Evolutionary conservation across 2,797 vertebrate genomes (phyloP).

Genomic region (Gouania willdenowi): DNA sequence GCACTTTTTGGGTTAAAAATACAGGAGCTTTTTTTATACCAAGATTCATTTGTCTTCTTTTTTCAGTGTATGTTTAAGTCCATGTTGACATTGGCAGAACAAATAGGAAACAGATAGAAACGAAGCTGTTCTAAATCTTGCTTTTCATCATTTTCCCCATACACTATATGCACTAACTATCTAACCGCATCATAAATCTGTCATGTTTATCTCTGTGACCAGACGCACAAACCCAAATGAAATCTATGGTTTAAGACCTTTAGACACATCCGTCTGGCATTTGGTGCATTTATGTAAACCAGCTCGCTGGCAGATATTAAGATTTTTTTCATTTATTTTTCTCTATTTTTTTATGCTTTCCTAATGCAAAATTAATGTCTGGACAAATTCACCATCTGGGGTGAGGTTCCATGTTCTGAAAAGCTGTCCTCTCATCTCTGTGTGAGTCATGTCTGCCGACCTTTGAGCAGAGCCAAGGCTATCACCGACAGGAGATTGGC

Average conservation of each 20-base stretch:
- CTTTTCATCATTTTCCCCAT: background rate
- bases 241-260: background rate
- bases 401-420: constrained; percentile 12
- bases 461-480: constrained; percentile 42
- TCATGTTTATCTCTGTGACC: constrained; percentile 10
- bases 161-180: constrained; percentile 6
- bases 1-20: constrained; percentile 32
- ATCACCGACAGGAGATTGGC: constrained; percentile 42
- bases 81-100: constrained; percentile 14
- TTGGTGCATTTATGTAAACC: background rate
- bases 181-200: constrained; percentile 9
- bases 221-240: no score
- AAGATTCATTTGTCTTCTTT: background rate
- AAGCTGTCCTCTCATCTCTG: constrained; percentile 20
- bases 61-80: no score
- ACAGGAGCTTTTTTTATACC: background rate
- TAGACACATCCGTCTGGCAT: background rate
- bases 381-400: constrained; percentile 2
- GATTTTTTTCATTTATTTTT: background rate
- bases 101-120: constrained; percentile 47
- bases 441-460: constrained; percentile 52
- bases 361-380: constrained; percentile 3
- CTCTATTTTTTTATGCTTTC: background rate
- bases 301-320: background rate
- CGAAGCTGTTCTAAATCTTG: constrained; percentile 18